Evolutionary conservation across 1,140 invertebrate genomes (phyloP), one percentile per base, ranked within the genome.

Genomic region (Brachionus calyciflorus): DNA sequence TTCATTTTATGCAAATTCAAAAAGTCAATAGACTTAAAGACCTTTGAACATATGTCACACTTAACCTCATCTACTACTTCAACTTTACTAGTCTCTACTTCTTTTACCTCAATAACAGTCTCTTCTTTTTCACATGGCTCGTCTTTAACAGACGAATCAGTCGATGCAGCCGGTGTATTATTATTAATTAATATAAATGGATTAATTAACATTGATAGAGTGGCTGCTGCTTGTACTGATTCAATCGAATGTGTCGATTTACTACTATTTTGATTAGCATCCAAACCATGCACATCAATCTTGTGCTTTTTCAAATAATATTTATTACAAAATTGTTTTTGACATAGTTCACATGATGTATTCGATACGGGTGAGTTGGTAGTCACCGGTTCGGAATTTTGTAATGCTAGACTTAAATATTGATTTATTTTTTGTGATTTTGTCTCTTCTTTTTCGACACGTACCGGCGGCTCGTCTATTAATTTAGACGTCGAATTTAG

Each of bases 301-400:
- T 51, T 48, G 46, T 77, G 76, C 33, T 77, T 77, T 40, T 48
- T 63, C 55, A 77, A 65, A 63, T 77, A 77, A 63, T 77, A 77
- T 63, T 77, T 77, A 49, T 77, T 77, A 49, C 76, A 77, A 63
- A 77, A 77, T 6, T 77, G 55, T 46, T 77, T 77, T 26, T 77
- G 76, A 24, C 76, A 77, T 12, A 77, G 10, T 7, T 77, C 76
- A 40, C 76, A 77, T 10, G 51, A 77, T n/a, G 48, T 49, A n/a
- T 60, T 51, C 1, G 37, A 33, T 5, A 7, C n/a, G 19, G 49
- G 49, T 28, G 44, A 1, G 3, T 30, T 49, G 24, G 0, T 7
- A 2, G 3, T 6, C 30, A 57, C 48, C 2, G 3, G 17, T 3
- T 49, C 2, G 4, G 19, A 28, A 9, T 65, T 6, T 17, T 76